phyloP scores from a whole-genome alignment of 1,140 invertebrate genomes.

The Calephelis nemesis region DNA sequence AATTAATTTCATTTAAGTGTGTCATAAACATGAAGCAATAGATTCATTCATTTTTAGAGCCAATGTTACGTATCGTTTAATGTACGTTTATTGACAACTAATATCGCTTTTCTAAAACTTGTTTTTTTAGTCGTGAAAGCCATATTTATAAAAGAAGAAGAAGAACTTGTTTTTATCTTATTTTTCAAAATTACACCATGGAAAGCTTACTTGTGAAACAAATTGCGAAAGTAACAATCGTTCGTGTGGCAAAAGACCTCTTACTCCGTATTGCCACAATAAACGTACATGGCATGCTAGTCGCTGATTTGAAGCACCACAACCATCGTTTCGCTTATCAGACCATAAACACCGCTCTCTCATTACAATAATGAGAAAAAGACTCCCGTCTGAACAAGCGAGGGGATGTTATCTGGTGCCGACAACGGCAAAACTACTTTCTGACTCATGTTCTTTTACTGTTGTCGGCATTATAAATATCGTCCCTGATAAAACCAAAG shows the following conservation, averaged over 20 bases:
- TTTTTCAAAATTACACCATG: too few species aligned
- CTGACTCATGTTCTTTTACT: slow-evolving; percentile 42
- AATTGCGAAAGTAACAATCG: slow-evolving; percentile 56
- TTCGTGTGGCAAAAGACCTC: slow-evolving; percentile 48
- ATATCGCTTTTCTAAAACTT: too few species aligned
- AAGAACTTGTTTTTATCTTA: too few species aligned
- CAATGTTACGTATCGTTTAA: too few species aligned
- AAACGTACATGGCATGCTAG: slow-evolving; percentile 69
- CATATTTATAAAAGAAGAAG: too few species aligned
- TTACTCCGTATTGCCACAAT: slow-evolving; percentile 72
- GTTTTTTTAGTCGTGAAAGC: too few species aligned
- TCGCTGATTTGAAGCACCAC: slow-evolving; percentile 76
- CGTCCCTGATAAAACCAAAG: slow-evolving; percentile 69
- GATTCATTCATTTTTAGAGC: too few species aligned
- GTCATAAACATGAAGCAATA: too few species aligned
- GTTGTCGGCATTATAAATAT: slow-evolving; percentile 43
- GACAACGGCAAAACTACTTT: slow-evolving; percentile 50
- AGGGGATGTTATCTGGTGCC: slow-evolving; percentile 56
- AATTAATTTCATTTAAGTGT: too few species aligned
- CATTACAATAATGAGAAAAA: slow-evolving; percentile 25
- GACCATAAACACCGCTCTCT: slow-evolving; percentile 29
- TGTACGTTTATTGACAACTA: too few species aligned
- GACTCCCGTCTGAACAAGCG: slow-evolving; percentile 50
- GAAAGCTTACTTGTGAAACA: not conserved
- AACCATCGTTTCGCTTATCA: slow-evolving; percentile 70